Evolutionary conservation across 2,888 invertebrate genomes (phyloP), one percentile per base, ranked within the genome.

Genomic region (Elmis aenea): DNA sequence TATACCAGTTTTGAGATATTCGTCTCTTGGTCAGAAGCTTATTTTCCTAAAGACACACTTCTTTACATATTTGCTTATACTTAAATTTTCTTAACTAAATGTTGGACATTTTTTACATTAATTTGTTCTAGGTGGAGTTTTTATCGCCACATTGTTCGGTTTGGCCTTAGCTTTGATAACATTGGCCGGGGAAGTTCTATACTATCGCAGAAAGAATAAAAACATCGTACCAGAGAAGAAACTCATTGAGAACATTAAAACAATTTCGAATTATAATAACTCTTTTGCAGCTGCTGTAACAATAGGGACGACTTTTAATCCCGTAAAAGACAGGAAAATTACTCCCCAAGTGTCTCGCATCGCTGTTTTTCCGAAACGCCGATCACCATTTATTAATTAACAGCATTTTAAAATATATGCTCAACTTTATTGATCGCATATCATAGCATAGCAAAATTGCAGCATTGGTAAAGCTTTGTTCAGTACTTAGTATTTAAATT

Each of bases 91-190:
- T n/a, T n/a, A n/a, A n/a, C n/a, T n/a, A 12, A 10, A 10, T 3
- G 2, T 20, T 2, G n/a, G 8, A 26, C 6, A 13, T 29, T 23
- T 23, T 12, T 3, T 20, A 30, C 30, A 24, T 15, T 18, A 16
- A 40, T 23, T 45, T 36, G 45, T 64, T 60, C 5, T 61, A 85
- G 86, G 88, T 29, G 92, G 92, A 0, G 91, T 92, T 0, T 92
- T 92, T 58, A 91, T 92, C 47, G 91, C 91, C 0, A 91, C 91
- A 0, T 68, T 91, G 0, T 85, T 88, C 58, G 92, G 92, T 0
- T 65, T 92, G 2, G 83, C 83, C 0, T 59, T 92, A 31, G 91
- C 92, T 0, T 86, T 92, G 85, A 62, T 89, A 1, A 89, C 90
- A 0, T 64, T 93, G 10, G 83, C 79, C 0, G 80, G 81, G 53